Conservation (phyloP, 2,888 invertebrate species). For the Dolichopus griseipennis region DNA sequence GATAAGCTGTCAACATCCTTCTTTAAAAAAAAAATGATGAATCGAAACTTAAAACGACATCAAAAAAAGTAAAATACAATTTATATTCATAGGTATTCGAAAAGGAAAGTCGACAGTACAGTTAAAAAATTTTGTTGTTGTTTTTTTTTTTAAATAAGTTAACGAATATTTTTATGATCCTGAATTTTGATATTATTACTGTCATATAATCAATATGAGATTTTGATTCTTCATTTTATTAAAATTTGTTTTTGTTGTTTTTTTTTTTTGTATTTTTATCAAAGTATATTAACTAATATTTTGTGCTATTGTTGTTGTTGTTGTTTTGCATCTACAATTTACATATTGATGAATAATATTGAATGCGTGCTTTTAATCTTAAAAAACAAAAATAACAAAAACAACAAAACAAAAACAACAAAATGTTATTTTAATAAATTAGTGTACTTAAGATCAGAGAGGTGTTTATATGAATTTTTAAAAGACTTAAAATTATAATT, state of each 20-base stretch:
- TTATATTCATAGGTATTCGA: not conserved
- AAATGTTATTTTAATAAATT: not conserved
- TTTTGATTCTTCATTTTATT: not conserved
- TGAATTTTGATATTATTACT: not conserved
- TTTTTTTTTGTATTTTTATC: not conserved
- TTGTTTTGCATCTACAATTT: no score
- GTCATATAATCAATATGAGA: not conserved
- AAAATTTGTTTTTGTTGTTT: no score
- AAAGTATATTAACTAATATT: not conserved
- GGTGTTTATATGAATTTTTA: no score
- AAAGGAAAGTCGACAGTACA: not conserved
- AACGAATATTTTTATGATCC: slow-evolving; percentile 2
- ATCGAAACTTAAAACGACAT: not conserved
- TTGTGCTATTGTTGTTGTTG: not conserved
- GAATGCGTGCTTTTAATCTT: not conserved
- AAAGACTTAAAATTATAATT: not conserved
- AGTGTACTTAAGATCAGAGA: not conserved
- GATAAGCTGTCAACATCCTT: slow-evolving; percentile 4
- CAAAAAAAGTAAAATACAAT: not conserved
- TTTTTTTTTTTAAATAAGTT: not conserved
- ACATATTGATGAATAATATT: not conserved
- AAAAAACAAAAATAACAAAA: not conserved
- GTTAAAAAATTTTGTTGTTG: not conserved
- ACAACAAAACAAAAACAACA: no score
- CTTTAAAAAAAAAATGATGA: not conserved